Conservation (phyloP, 64 coral and sea anemone genomes). For the Exaiptasia diaphana region DNA sequence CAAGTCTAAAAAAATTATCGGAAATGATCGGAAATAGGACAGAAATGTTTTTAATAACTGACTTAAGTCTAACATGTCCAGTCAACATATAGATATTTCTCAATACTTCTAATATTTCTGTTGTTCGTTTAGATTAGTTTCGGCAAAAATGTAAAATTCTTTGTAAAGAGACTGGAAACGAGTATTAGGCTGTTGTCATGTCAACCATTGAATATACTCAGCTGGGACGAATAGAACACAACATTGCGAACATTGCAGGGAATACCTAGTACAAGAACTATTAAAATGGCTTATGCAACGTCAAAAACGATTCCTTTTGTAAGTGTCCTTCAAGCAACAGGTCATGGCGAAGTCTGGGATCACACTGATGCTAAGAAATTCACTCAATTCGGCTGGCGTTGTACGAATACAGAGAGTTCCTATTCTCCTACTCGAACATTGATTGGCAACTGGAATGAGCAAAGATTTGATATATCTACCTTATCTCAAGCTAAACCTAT, state of each 20-base stretch:
- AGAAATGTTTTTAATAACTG: neutral
- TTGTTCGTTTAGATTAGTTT: no score
- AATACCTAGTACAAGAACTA: neutral
- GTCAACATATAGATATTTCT: no score
- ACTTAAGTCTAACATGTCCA: no score
- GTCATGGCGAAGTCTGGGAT: constrained; percentile 99
- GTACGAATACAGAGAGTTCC: constrained; percentile 89
- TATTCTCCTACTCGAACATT: constrained; percentile 74
- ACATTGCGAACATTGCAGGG: neutral
- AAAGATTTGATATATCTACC: constrained; percentile 85
- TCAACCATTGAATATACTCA: constrained; percentile 13
- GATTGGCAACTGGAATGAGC: constrained; percentile 96
- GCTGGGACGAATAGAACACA: neutral
- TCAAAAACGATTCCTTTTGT: constrained; percentile 79
- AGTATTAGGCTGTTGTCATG: constrained; percentile 36
- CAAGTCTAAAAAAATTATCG: neutral
- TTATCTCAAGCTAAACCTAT: constrained; percentile 86
- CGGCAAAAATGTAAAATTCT: no score
- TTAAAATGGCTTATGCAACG: constrained; percentile 62
- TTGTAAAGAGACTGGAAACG: neutral
- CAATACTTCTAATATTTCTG: no score
- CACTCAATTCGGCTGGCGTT: constrained; percentile 91
- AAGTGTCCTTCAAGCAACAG: constrained; percentile 84
- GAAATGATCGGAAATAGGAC: neutral
- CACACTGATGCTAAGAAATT: constrained; percentile 96